These are phyloP conservation scores for Drosophila robusta DNA, from an alignment of 2,888 invertebrate genomes.

Conservation along the genomic window DNA sequence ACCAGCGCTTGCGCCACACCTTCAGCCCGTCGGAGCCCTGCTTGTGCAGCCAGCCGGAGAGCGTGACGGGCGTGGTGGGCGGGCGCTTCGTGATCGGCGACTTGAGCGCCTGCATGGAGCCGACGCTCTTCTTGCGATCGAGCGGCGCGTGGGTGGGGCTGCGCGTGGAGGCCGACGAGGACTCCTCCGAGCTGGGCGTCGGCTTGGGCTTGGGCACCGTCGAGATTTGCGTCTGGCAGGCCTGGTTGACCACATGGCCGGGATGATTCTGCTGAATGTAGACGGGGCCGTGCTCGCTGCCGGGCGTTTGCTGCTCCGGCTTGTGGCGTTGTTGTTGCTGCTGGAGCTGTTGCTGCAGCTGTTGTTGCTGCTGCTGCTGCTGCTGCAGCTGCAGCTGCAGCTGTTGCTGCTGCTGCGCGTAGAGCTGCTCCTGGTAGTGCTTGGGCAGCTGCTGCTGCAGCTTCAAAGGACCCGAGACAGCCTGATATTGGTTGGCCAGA, in stretches of 20 bases:
- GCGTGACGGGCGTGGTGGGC: conserved; percentile 92
- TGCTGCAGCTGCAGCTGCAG: conserved; percentile 70
- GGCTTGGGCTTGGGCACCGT: conserved; percentile 77
- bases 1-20: conserved; percentile 98
- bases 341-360: conserved; percentile 69
- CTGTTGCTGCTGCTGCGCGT: conserved; percentile 70
- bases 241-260: conserved; percentile 85
- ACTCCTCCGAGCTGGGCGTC: conserved; percentile 83
- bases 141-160: conserved; percentile 82
- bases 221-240: conserved; percentile 85
- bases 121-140: conserved; percentile 85
- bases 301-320: conserved; percentile 77
- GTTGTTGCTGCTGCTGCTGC: conserved; percentile 63
- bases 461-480: conserved; percentile 83
- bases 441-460: conserved; percentile 68
- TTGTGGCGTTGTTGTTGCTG: conserved; percentile 80
- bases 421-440: conserved; percentile 75
- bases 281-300: conserved; percentile 84
- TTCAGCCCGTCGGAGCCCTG: conserved; percentile 97
- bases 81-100: conserved; percentile 94
- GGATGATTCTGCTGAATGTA: conserved; percentile 85
- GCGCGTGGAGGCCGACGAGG: conserved; percentile 75
- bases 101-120: conserved; percentile 88
- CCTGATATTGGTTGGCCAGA: conserved; percentile 84
- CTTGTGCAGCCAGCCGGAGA: conserved; percentile 96